Evolutionary conservation across 1,140 invertebrate genomes (phyloP).

Genomic region (Littorina saxatilis): DNA sequence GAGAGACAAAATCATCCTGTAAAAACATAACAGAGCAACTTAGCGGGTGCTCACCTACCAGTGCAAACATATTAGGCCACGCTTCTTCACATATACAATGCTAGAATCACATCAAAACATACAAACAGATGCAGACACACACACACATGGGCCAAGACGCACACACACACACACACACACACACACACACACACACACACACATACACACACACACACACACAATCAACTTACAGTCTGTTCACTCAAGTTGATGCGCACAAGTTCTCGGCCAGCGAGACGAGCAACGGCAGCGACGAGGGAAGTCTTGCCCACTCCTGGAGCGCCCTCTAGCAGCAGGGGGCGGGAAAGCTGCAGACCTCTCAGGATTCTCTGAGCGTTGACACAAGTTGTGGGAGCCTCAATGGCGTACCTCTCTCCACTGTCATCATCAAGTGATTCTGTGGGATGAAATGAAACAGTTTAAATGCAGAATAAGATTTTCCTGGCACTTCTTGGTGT

Average conservation of each 20-base stretch:
- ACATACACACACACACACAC: neutral
- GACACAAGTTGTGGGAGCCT: constrained; percentile 87
- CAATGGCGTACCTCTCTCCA: constrained; percentile 66
- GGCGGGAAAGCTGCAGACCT: constrained; percentile 89
- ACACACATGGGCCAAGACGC: too few species aligned
- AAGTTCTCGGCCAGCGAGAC: constrained; percentile 86
- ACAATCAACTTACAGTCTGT: constrained; percentile 87
- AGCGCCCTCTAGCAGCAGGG: constrained; percentile 96
- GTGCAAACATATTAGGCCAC: too few species aligned
- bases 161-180: constrained; percentile 7
- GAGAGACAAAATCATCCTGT: too few species aligned
- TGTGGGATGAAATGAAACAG: neutral
- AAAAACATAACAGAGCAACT: too few species aligned
- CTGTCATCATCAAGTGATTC: neutral
- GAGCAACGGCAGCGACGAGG: constrained; percentile 93
- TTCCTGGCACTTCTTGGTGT: too few species aligned
- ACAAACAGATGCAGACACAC: neutral
- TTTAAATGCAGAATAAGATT: too few species aligned
- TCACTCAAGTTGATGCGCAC: constrained; percentile 98
- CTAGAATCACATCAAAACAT: neutral
- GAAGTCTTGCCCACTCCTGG: constrained; percentile 99
- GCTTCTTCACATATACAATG: too few species aligned
- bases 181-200: constrained; percentile 10
- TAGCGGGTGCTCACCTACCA: too few species aligned
- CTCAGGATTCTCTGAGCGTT: constrained; percentile 92